Evolutionary conservation across 1,140 invertebrate species (phyloP).

Genomic region (Ptiloglossa arizonensis): DNA sequence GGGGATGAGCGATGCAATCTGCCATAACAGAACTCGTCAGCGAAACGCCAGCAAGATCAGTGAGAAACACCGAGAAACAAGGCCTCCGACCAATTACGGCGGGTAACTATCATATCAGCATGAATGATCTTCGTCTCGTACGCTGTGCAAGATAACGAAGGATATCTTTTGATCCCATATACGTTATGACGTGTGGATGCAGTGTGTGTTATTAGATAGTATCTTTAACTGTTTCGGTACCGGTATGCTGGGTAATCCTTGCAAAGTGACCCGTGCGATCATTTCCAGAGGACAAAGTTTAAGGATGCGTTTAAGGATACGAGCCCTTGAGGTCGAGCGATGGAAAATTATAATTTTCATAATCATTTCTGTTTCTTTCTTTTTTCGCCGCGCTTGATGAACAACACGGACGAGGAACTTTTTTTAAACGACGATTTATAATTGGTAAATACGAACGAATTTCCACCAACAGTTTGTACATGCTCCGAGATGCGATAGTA

Average conservation of each 20-base stretch:
- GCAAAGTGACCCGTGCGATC: background rate
- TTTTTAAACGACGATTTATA: no score
- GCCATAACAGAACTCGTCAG: background rate
- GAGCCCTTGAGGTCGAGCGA: no score
- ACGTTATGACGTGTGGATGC: conserved; percentile 36
- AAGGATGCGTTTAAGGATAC: background rate
- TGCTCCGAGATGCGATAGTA: no score
- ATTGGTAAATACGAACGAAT: no score
- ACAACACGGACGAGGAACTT: no score
- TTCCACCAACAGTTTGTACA: no score
- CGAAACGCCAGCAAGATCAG: conserved; percentile 13
- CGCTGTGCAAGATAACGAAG: conserved; percentile 31
- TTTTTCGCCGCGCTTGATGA: no score
- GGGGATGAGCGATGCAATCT: conserved; percentile 23
- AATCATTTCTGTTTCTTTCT: no score
- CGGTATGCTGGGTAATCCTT: background rate
- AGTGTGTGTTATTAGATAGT: conserved; percentile 20
- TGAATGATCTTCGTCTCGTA: conserved; percentile 52
- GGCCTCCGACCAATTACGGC: conserved; percentile 61
- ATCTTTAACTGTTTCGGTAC: conserved; percentile 31
- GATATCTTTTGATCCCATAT: conserved; percentile 28
- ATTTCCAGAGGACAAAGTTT: background rate
- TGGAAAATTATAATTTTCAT: no score
- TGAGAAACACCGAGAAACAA: conserved; percentile 44
- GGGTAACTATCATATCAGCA: conserved; percentile 65